phyloP scores from a whole-genome alignment of 92 coral and sea anemone genomes.

The Porites evermanni region DNA sequence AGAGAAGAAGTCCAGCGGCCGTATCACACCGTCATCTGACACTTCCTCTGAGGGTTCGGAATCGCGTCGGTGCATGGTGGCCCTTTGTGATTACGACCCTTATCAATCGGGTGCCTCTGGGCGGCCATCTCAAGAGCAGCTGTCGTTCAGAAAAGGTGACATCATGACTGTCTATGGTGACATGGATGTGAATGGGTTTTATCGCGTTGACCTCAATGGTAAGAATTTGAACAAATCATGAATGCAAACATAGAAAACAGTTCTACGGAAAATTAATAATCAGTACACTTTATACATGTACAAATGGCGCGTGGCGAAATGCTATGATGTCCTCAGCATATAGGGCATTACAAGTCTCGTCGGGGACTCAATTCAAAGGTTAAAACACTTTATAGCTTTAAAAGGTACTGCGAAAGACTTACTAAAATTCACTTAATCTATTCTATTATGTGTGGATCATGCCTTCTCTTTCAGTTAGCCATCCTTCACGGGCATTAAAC shows the following conservation, averaged over 20 bases:
- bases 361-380: no score
- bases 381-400: no score
- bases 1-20: constrained; percentile 70
- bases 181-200: constrained; percentile 83
- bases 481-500: no score
- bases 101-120: constrained; percentile 83
- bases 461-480: no score
- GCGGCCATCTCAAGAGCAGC: constrained; percentile 85
- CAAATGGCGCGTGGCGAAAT: no score
- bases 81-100: constrained; percentile 90
- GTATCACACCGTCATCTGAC: constrained; percentile 57
- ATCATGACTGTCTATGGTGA: constrained; percentile 85
- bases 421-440: no score
- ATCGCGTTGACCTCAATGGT: constrained; percentile 90
- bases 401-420: no score
- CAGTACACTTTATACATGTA: no score
- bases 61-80: constrained; percentile 81
- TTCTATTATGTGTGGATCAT: no score
- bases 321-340: no score
- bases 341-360: no score
- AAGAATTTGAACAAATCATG: constrained; percentile 14
- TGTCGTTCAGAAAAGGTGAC: constrained; percentile 93
- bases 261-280: background rate
- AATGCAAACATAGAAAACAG: background rate
- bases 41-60: constrained; percentile 63